Evolutionary conservation across 1,140 invertebrate species (phyloP), one percentile per base, ranked within the genome.

Genomic region (Drosophila equinoxialis): DNA sequence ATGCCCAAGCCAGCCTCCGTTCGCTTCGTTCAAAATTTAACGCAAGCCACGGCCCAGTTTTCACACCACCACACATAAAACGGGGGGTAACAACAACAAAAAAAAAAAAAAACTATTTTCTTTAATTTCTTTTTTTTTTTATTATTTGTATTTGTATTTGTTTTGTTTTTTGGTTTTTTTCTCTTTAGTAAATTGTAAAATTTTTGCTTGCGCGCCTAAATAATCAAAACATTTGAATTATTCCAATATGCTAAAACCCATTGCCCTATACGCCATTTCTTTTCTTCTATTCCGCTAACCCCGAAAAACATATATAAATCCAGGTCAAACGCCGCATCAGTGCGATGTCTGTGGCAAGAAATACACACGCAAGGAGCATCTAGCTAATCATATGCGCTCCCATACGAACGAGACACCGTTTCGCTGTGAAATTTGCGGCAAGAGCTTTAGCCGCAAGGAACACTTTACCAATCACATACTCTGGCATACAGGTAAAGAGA

Each of bases 391-490:
- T 90, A 96, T 96, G 57, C 93, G 96, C 73, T 96, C 95, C 90
- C 91, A 92, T 64, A 98, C 97, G 69, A 97, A 97, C 78, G 97
- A 97, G 90, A 95, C 95, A 51, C 95, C 95, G 68, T 96, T 95
- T 92, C 94, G 95, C 79, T 97, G 96, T 92, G 95, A 96, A 92
- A 95, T 96, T 91, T 98, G 97, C 93, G 95, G 95, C 90, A 97
- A 97, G 93, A 95, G 95, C 48, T 98, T 98, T 92, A 97, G 96
- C 59, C 94, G 96, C 89, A 96, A 96, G 93, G 96, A 96, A 93
- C 96, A 96, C 92, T 96, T 96, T 93, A 96, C 95, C 94, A 96
- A 96, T 93, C 96, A 97, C 93, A 96, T 96, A 92, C 94, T 96
- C 94, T 96, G 96, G 95, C 96, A 97, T 91, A 96, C 96, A 73